These are phyloP conservation scores for Cinara cedri DNA, from an alignment of 2,888 invertebrate species.

Conservation along the genomic window DNA sequence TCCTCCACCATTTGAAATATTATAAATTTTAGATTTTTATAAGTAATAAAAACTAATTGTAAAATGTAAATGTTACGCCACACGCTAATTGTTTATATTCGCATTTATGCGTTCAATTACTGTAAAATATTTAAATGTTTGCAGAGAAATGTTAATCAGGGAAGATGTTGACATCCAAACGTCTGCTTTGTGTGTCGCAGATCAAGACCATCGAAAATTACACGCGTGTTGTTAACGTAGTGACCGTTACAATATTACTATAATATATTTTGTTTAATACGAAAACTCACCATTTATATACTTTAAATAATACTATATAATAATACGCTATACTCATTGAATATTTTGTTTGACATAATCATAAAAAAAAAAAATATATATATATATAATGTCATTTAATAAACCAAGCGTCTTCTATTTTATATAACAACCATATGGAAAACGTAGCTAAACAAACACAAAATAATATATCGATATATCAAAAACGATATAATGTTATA, in stretches of 20 bases:
- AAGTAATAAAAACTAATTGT: too few relatives aligned
- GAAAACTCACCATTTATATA: neutral
- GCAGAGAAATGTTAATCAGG: constrained; percentile 63
- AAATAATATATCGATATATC: too few relatives aligned
- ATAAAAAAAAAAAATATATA: neutral
- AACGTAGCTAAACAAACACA: too few relatives aligned
- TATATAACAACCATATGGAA: too few relatives aligned
- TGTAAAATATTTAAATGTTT: constrained; percentile 42
- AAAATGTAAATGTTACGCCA: too few relatives aligned
- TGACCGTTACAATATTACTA: neutral
- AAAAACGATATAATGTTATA: too few relatives aligned
- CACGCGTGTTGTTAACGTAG: constrained; percentile 32
- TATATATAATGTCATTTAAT: neutral
- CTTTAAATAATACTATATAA: neutral
- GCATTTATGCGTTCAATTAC: neutral
- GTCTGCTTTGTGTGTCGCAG: constrained; percentile 60
- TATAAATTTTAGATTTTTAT: too few relatives aligned
- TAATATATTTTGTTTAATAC: neutral
- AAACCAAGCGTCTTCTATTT: neutral
- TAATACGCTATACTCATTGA: neutral
- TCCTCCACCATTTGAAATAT: too few relatives aligned
- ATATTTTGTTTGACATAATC: neutral
- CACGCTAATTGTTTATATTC: too few relatives aligned
- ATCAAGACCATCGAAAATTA: constrained; percentile 34
- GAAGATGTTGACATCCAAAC: constrained; percentile 63